Base-by-base conservation (phyloP, 2,113 vertebrate genomes). In the Etheostoma cragini region DNA sequence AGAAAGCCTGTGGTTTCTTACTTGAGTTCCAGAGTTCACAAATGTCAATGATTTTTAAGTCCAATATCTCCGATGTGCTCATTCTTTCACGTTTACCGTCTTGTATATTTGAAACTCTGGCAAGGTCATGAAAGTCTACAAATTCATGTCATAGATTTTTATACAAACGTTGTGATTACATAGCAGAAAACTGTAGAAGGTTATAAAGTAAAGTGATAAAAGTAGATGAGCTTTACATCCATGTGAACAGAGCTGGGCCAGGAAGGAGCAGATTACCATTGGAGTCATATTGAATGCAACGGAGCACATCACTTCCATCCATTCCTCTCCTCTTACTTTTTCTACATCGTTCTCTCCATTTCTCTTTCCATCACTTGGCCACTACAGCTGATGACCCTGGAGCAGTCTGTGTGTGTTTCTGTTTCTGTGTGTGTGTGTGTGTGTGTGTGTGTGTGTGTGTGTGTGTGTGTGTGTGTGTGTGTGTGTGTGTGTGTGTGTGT, bases 381-480 rank as follows among this genome's bases (percentile, higher is more conserved):
- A 53, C 8, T 65, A n/a, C 65, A 73, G 61, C 61, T 49, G 26
- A 72, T 57, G 73, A 72, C 76, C 77, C 63, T 74, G 71, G 77
- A 83, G 79, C 54, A 42, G 47, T 63, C 45, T 71, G 49, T 64
- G 57, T 33, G 50, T 71, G 8, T 46, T 15, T 46, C 0, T 63
- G 56, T 58, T 6, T 58, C 4, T 30, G 24, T 63, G 17, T 71
- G 57, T 33, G 22, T 70, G 26, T 63, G 21, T 71, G 49, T 63
- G 58, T 33, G 22, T 70, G 26, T 54, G 10, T 45, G 17, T 50
- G 24, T 24, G 5, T 61, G 60, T 49, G 33, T 60, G 52, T 61
- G 53, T 66, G 53, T 80, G 71, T 67, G 52, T 74, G 68, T 66
- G 47, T 77, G 22, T 70, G 26, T 63, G 21, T 71, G 49, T 63